A percentile compares a stretch with the other conserved stretches of the same genome.
Evolutionary conservation across 1,140 invertebrate genomes (phyloP).

Genomic region (Venturia canescens): DNA sequence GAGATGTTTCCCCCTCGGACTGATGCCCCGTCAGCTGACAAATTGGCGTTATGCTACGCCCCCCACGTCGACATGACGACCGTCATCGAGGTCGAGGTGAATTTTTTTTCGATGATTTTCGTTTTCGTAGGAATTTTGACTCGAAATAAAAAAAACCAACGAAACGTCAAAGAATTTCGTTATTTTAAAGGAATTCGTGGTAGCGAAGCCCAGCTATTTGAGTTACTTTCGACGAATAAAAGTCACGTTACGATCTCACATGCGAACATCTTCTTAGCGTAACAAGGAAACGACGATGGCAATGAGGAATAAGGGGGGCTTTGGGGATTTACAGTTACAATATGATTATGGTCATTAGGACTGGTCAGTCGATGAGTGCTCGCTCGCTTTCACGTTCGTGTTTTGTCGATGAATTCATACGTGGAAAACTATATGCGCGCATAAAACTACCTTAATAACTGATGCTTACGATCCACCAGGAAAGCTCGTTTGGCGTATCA

Average conservation of each 20-base stretch:
- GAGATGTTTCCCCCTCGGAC: conserved; percentile 76
- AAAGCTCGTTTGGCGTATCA: not conserved
- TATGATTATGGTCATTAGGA: conserved; percentile 27
- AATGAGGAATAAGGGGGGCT: not conserved
- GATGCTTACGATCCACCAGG: not conserved
- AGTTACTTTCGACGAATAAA: no score
- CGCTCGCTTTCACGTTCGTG: conserved; percentile 13
- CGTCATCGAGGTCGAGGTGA: conserved; percentile 76
- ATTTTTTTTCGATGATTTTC: conserved; percentile 30
- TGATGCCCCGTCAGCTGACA: conserved; percentile 74
- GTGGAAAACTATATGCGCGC: no score
- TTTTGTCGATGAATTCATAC: not conserved
- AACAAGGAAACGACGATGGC: not conserved
- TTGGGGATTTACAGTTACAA: conserved; percentile 16
- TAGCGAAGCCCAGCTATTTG: no score
- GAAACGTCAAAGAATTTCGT: not conserved
- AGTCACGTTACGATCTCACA: no score
- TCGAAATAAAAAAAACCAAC: not conserved
- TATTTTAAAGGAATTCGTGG: no score
- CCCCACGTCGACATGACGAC: conserved; percentile 76
- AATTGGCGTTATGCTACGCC: conserved; percentile 76
- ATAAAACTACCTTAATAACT: not conserved
- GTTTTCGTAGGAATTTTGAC: no score
- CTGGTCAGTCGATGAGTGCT: conserved; percentile 10
- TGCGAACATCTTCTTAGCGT: no score